Percentiles rank a stretch among this genome's conserved stretches.
phyloP scores from a whole-genome alignment of 2,113 vertebrate genomes.

The Rhinolophus ferrumequinum region DNA sequence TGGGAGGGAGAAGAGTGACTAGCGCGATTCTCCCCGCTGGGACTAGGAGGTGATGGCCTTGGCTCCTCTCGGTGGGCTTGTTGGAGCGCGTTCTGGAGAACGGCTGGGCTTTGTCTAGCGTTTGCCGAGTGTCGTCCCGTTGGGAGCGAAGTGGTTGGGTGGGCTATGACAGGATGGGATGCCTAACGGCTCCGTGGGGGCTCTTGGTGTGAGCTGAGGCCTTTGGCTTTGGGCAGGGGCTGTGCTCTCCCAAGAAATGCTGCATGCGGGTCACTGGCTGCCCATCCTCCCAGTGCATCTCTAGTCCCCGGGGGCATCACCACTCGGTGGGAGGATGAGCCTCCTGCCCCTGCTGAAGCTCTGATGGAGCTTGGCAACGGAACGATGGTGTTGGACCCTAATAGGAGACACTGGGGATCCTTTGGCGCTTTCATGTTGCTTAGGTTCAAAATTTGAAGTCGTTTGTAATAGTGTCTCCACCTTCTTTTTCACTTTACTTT shows the following conservation, averaged over 20 bases:
- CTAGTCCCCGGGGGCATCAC: neutral
- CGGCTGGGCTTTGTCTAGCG: neutral
- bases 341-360: neutral
- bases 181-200: neutral
- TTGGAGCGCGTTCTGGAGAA: neutral
- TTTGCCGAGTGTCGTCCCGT: neutral
- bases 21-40: constrained; percentile 84
- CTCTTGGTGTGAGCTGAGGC: neutral
- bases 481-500: neutral
- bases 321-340: neutral
- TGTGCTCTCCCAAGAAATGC: neutral
- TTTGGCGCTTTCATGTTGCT: neutral
- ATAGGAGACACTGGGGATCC: neutral
- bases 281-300: neutral
- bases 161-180: neutral
- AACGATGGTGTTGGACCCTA: neutral
- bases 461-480: neutral
- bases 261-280: neutral
- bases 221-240: neutral
- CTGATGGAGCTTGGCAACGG: neutral
- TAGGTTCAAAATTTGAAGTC: neutral
- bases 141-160: neutral
- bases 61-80: neutral
- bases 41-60: neutral
- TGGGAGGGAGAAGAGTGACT: constrained; percentile 53